Evolutionary conservation across 2,888 invertebrate species (phyloP).

Genomic region (Crioceris asparagi): DNA sequence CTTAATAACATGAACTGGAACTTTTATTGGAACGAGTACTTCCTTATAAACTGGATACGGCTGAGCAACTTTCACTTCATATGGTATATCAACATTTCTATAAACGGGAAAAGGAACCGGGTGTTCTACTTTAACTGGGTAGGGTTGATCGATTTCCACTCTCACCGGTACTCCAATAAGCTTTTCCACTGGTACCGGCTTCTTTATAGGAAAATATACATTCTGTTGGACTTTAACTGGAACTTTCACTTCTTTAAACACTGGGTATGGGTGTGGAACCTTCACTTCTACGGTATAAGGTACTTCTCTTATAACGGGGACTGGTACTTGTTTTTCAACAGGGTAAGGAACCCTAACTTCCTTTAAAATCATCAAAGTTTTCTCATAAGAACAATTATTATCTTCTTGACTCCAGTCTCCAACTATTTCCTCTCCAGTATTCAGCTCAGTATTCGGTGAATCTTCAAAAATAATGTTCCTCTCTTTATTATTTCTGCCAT

Average conservation of each 20-base stretch:
- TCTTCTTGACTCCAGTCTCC: slow-evolving; percentile 2
- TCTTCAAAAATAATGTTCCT: no score
- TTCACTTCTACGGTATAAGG: slow-evolving; percentile 50
- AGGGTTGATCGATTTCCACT: slow-evolving; percentile 37
- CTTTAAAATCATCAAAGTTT: slow-evolving; percentile 54
- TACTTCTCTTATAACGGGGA: slow-evolving; percentile 47
- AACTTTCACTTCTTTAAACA: slow-evolving; percentile 53
- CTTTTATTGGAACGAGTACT: slow-evolving; percentile 55
- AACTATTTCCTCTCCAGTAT: background rate
- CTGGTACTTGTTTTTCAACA: slow-evolving; percentile 56
- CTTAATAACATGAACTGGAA: slow-evolving; percentile 52
- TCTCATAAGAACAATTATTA: no score
- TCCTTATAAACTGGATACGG: slow-evolving; percentile 62
- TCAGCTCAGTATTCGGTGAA: no score
- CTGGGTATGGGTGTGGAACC: slow-evolving; percentile 65
- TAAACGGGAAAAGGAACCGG: slow-evolving; percentile 19
- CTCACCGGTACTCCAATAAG: slow-evolving; percentile 56
- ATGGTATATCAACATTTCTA: slow-evolving; percentile 18
- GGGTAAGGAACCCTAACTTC: slow-evolving; percentile 53
- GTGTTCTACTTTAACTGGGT: slow-evolving; percentile 57
- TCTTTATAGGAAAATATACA: slow-evolving; percentile 42
- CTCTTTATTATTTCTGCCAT: no score
- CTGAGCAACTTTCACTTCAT: slow-evolving; percentile 42
- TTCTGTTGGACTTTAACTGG: slow-evolving; percentile 40
- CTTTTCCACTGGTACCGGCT: slow-evolving; percentile 65